Base-by-base conservation (phyloP, 2,113 vertebrate genomes). In the Sturnus vulgaris region DNA sequence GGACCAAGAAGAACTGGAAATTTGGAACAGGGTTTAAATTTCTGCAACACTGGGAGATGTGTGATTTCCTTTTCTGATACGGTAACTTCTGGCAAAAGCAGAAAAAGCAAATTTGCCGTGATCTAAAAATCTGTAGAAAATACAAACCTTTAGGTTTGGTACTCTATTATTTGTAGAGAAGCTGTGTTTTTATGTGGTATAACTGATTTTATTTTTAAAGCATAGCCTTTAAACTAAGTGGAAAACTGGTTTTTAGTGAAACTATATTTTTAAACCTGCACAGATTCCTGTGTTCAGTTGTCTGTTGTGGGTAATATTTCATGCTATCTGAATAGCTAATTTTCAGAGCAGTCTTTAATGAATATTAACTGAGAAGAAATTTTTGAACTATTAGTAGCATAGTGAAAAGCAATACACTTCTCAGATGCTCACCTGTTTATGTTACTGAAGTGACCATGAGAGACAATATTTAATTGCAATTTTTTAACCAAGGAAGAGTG, bases 291-390 rank as follows among this genome's bases (percentile, higher is more conserved):
- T 21, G 22, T 86, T 59, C 14, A 27, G 11, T 27, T 77, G 30
- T 40, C 20, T 73, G 10, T 63, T 85, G 25, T 90, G 8, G 17
- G 1, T 85, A 57, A 37, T 82, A 53, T 19, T 80, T 35, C 1
- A 15, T 33, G 82, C 30, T 42, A 63, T 75, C 47, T 39, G 25
- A 81, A 53, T 57, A 93, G 35, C 12, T 17, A 1, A 31, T 69
- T 91, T 79, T 88, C 59, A 94, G 68, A 78, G 37, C 17, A 60
- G 15, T 70, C 47, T 80, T 90, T 39, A 83, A 53, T 40, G 86
- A 82, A 39, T 9, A 30, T 46, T 60, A 63, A 39, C 21, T 7
- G 11, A 39, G 28, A 60, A 73, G 25, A 40, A 52, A 52, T 37
- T 72, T 78, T 35, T 59, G 22, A 44, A 49, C 4, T 7, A 44